Base-by-base conservation (phyloP, 2,113 vertebrate species). In the Tetrax tetrax region DNA sequence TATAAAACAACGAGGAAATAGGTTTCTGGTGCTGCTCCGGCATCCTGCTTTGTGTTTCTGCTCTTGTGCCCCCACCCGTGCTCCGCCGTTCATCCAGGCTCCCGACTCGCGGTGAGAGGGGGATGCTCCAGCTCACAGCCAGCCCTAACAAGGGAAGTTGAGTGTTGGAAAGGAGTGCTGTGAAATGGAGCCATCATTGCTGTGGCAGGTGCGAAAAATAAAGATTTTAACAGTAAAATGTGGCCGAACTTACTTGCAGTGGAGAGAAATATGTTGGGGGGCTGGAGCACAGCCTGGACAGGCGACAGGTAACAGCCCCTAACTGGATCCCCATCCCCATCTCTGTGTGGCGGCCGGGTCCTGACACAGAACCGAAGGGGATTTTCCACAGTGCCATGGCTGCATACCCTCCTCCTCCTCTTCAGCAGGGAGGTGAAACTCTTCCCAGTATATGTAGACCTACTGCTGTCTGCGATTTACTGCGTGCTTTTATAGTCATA, bases 101-200 rank as follows among this genome's bases (percentile, higher is more conserved):
- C 47, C 2, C 2, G 2, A 2, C 23, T 14, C 7, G 2, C 6
- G 8, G 1, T 3, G 41, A 3, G n/a, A 20, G 19, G 16, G 38
- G 24, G 84, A 31, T 64, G 61, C 61, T 78, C 22, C 57, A 24
- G 60, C 43, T 75, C 23, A 0, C 23, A 41, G 78, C 54, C 54
- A 41, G 48, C 72, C 29, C 35, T 2, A 8, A 12, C 1, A 5
- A 33, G 45, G 68, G 15, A 59, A n/a, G 51, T 13, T 16, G 5
- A 7, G 51, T 10, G n/a, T 9, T 65, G 64, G 41, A 23, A 17
- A 24, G 38, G 9, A 45, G 22, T 48, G 8, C 23, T 19, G 20
- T 12, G 19, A 17, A 0, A 4, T 14, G 41, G 83, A 79, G 48
- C 43, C 22, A 29, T 41, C 38, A 69, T 25, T 83, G 65, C 88